Conservation (phyloP, 2,888 invertebrate genomes). For the Galeopsomyia nigrocyanea region DNA sequence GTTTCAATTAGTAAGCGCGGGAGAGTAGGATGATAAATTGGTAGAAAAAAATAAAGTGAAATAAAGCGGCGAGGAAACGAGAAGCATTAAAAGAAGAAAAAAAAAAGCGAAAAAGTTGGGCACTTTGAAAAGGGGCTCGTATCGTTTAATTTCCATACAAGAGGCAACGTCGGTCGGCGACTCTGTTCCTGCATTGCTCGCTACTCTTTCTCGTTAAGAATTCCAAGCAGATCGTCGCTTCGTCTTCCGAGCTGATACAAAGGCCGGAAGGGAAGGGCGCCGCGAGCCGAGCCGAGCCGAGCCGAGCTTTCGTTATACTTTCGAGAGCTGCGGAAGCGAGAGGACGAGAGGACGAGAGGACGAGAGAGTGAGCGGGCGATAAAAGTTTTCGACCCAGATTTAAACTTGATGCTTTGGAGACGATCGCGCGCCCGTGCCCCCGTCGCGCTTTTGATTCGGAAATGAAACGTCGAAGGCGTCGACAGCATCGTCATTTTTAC, state of each 20-base stretch:
- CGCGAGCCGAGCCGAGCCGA: too few relatives aligned
- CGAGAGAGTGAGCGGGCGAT: not conserved
- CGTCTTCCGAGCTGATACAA: slow-evolving; percentile 2
- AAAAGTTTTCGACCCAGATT: slow-evolving; percentile 18
- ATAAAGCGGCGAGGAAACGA: not conserved
- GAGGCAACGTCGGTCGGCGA: slow-evolving; percentile 12
- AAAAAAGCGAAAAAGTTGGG: slow-evolving; percentile 9
- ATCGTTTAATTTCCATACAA: slow-evolving; percentile 46
- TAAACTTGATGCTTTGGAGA: not conserved
- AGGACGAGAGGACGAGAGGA: not conserved
- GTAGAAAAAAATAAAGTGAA: not conserved
- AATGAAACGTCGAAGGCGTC: not conserved
- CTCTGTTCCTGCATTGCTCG: slow-evolving; percentile 16
- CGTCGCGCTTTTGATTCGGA: not conserved
- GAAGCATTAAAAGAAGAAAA: not conserved
- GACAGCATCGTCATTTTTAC: too few relatives aligned
- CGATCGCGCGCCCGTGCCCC: too few relatives aligned
- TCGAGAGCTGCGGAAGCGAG: too few relatives aligned
- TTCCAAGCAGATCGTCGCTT: slow-evolving; percentile 27
- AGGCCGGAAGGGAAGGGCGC: too few relatives aligned
- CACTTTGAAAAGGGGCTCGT: slow-evolving; percentile 8
- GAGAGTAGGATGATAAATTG: too few relatives aligned
- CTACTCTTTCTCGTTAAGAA: slow-evolving; percentile 28
- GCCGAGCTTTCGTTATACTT: too few relatives aligned
- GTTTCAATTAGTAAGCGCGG: too few relatives aligned